Percentiles rank a stretch among this genome's conserved stretches.
Evolutionary conservation across 2,113 vertebrate genomes (phyloP).

Genomic region (human): GRCh38 chr4:187309001-187309500

Average conservation of each 20-base stretch:
- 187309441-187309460: background rate
- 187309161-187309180: background rate
- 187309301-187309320: background rate
- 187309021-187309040: background rate
- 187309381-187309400: background rate
- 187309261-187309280: background rate
- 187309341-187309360: background rate
- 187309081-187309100: background rate
- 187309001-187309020: background rate
- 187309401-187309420: background rate
- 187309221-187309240: background rate
- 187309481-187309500: background rate
- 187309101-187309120: background rate
- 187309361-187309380: background rate
- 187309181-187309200: background rate
- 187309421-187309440: background rate
- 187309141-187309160: background rate
- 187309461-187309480: background rate
- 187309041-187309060: background rate
- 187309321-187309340: background rate
- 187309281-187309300: accelerated
- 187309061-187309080: background rate
- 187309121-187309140: background rate
- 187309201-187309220: background rate
- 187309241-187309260: background rate